Conservation (phyloP, 2,797 vertebrate genomes). For the Siniperca obscura region DNA sequence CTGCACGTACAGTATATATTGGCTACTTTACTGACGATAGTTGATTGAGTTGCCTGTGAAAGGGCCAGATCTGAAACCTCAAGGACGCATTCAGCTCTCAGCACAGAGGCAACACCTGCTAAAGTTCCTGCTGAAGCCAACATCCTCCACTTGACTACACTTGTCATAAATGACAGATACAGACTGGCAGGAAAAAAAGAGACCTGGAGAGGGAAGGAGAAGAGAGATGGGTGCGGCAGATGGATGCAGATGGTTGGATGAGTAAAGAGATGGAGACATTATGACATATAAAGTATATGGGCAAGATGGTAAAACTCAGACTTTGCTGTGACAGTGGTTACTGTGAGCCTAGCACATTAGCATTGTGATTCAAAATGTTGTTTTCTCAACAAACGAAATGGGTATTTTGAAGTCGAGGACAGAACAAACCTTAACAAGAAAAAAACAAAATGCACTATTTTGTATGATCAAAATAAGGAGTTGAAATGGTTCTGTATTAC, state of each 20-base stretch:
- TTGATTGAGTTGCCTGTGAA: slow-evolving; percentile 34
- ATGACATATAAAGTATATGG: not conserved
- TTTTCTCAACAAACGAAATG: not conserved
- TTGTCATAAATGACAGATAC: slow-evolving; percentile 50
- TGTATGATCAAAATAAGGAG: not conserved
- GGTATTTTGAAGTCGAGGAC: not conserved
- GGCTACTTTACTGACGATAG: not conserved
- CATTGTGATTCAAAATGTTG: not conserved
- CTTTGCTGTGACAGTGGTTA: not conserved
- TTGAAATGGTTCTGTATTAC: not conserved
- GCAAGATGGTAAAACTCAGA: slow-evolving; percentile 2
- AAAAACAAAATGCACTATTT: not conserved
- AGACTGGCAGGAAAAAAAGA: slow-evolving; percentile 39
- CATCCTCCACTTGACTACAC: slow-evolving; percentile 63
- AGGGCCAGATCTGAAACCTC: slow-evolving; percentile 42
- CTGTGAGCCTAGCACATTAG: not conserved
- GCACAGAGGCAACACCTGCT: slow-evolving; percentile 63
- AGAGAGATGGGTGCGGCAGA: slow-evolving; percentile 14
- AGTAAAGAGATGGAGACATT: slow-evolving; percentile 3
- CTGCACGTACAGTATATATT: not conserved
- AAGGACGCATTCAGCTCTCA: slow-evolving; percentile 45
- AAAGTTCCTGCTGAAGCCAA: slow-evolving; percentile 52
- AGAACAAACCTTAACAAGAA: not conserved
- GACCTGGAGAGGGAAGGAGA: slow-evolving; percentile 23
- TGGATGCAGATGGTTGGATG: slow-evolving; percentile 24